phyloP scores from a whole-genome alignment of 1,140 invertebrate genomes.

The Drosophila persimilis region DNA sequence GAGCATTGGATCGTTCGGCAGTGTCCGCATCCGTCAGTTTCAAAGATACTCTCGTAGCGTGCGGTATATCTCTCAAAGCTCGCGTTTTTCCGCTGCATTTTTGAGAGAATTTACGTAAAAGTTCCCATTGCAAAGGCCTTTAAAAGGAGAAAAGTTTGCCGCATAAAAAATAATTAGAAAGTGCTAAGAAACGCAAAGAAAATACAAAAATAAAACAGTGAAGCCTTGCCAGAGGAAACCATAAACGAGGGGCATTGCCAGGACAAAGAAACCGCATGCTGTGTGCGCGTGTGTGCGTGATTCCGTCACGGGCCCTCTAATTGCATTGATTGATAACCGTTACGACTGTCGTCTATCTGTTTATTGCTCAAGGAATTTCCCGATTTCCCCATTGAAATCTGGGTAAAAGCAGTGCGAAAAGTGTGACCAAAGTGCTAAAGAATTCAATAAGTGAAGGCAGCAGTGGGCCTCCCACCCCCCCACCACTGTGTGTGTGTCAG shows the following conservation, averaged over 20 bases:
- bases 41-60: conserved; percentile 57
- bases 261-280: neutral
- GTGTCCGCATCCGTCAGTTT: conserved; percentile 32
- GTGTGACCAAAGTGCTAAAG: conserved; percentile 57
- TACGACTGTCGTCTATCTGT: conserved; percentile 20
- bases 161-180: conserved; percentile 6
- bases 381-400: conserved; percentile 32
- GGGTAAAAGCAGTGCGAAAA: conserved; percentile 13
- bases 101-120: conserved; percentile 34
- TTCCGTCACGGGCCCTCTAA: conserved; percentile 7
- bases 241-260: no score
- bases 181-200: conserved; percentile 5
- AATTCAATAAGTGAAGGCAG: conserved; percentile 31
- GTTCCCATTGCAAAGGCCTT: conserved; percentile 9
- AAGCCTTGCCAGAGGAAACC: no score
- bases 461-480: conserved; percentile 2
- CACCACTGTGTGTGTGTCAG: conserved; percentile 14
- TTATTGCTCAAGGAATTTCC: conserved; percentile 22
- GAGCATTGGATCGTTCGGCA: no score
- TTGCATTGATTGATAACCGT: conserved; percentile 49
- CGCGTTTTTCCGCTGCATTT: conserved; percentile 1
- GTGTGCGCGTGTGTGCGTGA: conserved; percentile 3
- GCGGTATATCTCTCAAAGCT: conserved; percentile 30
- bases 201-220: neutral
- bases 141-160: conserved; percentile 1